Evolutionary conservation across 2,888 invertebrate genomes (phyloP).

Genomic region (Temnothorax rugatulus): DNA sequence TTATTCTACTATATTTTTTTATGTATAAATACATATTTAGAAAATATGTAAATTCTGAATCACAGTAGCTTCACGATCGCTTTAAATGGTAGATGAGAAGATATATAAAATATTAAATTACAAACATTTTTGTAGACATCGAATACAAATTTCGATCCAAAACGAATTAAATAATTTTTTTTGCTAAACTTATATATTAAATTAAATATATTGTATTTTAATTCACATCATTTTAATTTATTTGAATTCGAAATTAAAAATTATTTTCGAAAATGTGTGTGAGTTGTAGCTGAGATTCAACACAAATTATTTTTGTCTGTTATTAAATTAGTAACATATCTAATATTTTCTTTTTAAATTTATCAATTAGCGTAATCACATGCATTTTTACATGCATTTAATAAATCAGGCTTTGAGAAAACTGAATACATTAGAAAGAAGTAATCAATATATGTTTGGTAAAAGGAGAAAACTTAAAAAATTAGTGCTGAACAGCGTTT

Average conservation of each 20-base stretch:
- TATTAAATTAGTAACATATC: constrained; percentile 2
- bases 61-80: constrained; percentile 8
- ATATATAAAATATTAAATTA: constrained; percentile 9
- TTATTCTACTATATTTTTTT: constrained; percentile 22
- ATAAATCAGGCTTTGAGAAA: constrained; percentile 31
- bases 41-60: constrained; percentile 35
- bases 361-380: neutral
- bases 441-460: neutral
- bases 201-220: neutral
- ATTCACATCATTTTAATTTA: neutral
- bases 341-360: neutral
- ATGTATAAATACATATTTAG: constrained; percentile 8
- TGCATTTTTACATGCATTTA: neutral
- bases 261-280: neutral
- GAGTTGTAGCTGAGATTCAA: neutral
- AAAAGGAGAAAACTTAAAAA: neutral
- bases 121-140: neutral
- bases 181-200: neutral
- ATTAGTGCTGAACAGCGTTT: neutral
- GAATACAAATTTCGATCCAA: neutral
- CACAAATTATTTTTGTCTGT: neutral
- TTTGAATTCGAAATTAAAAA: neutral
- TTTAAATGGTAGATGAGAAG: neutral
- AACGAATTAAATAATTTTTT: neutral
- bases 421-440: constrained; percentile 22